Base-by-base conservation (phyloP, 1,140 invertebrate genomes). In the Doryteuthis pealeii region DNA sequence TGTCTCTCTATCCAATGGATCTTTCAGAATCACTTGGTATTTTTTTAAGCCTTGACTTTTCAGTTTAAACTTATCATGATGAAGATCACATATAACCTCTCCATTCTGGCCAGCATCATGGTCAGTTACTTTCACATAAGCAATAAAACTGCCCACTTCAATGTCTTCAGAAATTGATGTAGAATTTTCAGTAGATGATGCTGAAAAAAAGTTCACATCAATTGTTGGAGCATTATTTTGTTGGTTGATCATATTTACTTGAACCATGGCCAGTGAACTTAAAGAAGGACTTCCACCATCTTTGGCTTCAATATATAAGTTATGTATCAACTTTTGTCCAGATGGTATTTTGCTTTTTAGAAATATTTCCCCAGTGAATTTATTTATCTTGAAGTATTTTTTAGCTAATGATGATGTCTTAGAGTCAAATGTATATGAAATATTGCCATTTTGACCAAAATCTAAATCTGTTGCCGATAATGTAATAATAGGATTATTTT, bases 141-240 rank as follows among this genome's bases (percentile, higher is more conserved):
- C 35, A 40, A 40, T 40, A 40, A 40, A 40, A 40, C 74, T 81
- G 15, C 81, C 84, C 2, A 80, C 76, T 43, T 80, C 77, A n/a
- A 80, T 82, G 4, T 77, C 77, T 76, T 85, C 84, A n/a, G 79
- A 75, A 18, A 85, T 81, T 26, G 73, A 40, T 1, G 54, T 28
- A 40, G 80, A 79, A 40, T 77, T 77, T 62, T 81, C 79, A 28
- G 81, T 81, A 40, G 35, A 40, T 28, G 18, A 28, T 1, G 80
- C 72, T 71, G 78, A 77, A 74, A 83, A 85, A 8, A 76, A 40
- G 31, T 75, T 84, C 65, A 82, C 79, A 0, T 94, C 92, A 85
- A 99, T 98, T 14, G 93, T 89, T 0, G 97, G 97, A 0, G 94
- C 93, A 87, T 98, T 97, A 85, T 99, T 97, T 85, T 99, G 99